A percentile compares a stretch with the other conserved stretches of the same genome.
Evolutionary conservation across 2,113 vertebrate species (phyloP).

Genomic region (Myrmecophaga tridactyla): DNA sequence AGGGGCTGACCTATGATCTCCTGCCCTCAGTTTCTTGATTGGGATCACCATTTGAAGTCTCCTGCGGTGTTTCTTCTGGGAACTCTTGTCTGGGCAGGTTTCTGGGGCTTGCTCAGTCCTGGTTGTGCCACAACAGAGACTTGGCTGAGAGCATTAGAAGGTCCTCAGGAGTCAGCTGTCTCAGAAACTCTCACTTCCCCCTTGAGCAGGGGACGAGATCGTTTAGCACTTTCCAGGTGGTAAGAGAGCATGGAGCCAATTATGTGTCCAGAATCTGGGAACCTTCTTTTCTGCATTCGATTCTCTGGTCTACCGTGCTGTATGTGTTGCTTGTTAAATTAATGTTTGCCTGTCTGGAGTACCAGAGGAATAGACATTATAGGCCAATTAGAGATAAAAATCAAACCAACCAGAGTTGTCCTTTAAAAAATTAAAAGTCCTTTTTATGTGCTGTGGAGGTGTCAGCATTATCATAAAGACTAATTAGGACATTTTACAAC

Average conservation of each 20-base stretch:
- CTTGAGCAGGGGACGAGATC: neutral
- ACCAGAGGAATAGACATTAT: conserved; percentile 76
- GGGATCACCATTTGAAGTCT: neutral
- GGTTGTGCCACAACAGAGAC: neutral
- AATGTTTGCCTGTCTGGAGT: conserved; percentile 77
- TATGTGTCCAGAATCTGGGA: conserved; percentile 47
- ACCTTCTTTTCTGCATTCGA: conserved; percentile 60
- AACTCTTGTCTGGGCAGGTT: neutral
- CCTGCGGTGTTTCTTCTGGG: neutral
- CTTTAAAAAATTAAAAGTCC: conserved; percentile 84
- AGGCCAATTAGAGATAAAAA: conserved; percentile 86
- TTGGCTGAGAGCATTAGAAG: neutral
- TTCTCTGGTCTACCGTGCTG: conserved; percentile 65
- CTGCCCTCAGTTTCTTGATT: neutral
- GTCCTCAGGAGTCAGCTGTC: neutral
- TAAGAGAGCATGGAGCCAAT: conserved; percentile 56
- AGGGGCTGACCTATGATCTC: neutral
- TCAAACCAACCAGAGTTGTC: conserved; percentile 81
- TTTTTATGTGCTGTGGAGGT: conserved; percentile 85
- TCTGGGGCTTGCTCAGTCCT: neutral
- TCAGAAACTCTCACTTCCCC: neutral
- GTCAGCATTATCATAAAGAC: conserved; percentile 82
- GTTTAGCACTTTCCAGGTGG: conserved; percentile 69
- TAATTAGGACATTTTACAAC: conserved; percentile 86
- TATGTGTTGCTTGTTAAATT: conserved; percentile 81